These are phyloP conservation scores for Tyria jacobaeae DNA, from an alignment of 2,888 invertebrate species.

Conservation along the genomic window DNA sequence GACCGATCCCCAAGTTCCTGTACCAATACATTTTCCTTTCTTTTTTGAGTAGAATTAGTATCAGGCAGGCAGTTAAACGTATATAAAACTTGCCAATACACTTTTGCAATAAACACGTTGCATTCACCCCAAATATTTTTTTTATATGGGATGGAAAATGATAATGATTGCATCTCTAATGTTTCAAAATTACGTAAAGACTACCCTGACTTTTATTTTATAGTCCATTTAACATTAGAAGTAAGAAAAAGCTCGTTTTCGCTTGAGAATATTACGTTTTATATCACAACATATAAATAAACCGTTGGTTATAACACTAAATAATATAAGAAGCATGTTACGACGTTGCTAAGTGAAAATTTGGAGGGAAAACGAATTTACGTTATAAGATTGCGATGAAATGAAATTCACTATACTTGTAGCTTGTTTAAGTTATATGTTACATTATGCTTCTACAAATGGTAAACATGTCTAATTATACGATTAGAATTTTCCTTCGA, in stretches of 20 bases:
- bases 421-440: neutral
- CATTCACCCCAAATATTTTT: too few species aligned
- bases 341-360: slow-evolving; percentile 19
- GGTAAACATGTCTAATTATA: neutral
- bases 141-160: too few species aligned
- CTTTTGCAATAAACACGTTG: too few species aligned
- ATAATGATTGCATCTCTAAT: slow-evolving; percentile 16
- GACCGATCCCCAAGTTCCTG: too few species aligned
- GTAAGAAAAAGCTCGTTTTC: slow-evolving; percentile 18
- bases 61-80: too few species aligned
- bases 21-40: too few species aligned
- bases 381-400: neutral
- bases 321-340: slow-evolving; percentile 26
- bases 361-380: slow-evolving; percentile 14
- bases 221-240: slow-evolving; percentile 1
- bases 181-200: slow-evolving; percentile 30
- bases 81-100: too few species aligned
- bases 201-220: slow-evolving; percentile 13
- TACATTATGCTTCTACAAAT: neutral
- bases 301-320: slow-evolving; percentile 21
- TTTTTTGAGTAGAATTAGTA: too few species aligned
- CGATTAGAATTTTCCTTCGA: neutral
- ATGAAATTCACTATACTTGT: slow-evolving; percentile 6
- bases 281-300: slow-evolving; percentile 27
- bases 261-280: slow-evolving; percentile 30